phyloP scores from a whole-genome alignment of 2,113 vertebrate genomes.

The Hydrochoerus hydrochaeris region DNA sequence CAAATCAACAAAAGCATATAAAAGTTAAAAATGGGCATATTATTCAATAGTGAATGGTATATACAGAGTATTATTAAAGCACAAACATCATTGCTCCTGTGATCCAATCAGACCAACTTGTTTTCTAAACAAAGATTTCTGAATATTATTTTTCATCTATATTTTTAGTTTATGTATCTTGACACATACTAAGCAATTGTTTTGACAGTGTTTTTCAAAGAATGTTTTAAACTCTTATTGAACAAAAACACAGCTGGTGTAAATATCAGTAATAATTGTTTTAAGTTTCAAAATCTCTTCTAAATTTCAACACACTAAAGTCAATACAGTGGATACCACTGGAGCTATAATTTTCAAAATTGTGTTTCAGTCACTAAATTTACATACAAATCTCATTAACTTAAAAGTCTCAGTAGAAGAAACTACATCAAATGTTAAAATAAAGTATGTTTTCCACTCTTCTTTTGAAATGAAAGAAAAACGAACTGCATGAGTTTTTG shows the following conservation, averaged over 20 bases:
- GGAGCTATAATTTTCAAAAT: conserved; percentile 50
- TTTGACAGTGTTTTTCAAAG: conserved; percentile 63
- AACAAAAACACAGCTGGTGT: conserved; percentile 9
- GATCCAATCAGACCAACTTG: neutral
- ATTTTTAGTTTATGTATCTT: neutral
- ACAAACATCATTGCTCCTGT: neutral
- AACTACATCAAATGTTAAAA: neutral
- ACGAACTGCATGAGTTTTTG: neutral
- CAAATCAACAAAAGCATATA: neutral
- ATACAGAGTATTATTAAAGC: neutral
- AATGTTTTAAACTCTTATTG: neutral
- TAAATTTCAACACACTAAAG: conserved; percentile 12
- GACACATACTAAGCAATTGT: neutral
- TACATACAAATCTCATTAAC: neutral
- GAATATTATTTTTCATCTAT: conserved; percentile 8
- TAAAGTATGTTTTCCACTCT: neutral
- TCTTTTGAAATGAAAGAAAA: conserved; percentile 39
- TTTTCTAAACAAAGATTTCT: conserved; percentile 39
- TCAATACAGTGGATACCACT: neutral
- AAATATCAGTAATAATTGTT: conserved; percentile 32
- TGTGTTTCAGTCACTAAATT: neutral
- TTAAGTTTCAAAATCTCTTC: conserved; percentile 46
- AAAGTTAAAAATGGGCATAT: neutral
- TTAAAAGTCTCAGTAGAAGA: neutral
- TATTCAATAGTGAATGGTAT: neutral